These are phyloP conservation scores for Gambusia holbrooki DNA, from an alignment of 2,113 vertebrate species.

Conservation along the genomic window DNA sequence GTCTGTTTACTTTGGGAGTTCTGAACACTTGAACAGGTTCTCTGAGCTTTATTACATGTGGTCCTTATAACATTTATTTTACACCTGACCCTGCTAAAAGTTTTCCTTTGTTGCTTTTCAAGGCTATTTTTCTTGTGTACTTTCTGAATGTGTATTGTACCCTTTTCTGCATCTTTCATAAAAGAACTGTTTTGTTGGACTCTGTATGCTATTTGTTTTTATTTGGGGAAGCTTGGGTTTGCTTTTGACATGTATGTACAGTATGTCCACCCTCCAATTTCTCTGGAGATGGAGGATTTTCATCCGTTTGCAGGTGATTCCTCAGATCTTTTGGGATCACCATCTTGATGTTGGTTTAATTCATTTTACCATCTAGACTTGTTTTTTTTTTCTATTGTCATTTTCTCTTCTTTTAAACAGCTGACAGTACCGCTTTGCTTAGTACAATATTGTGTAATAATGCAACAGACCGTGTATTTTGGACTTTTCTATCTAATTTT, in stretches of 20 bases:
- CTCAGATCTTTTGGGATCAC: background rate
- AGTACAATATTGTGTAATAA: background rate
- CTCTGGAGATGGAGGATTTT: background rate
- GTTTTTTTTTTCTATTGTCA: background rate
- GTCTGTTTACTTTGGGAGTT: slow-evolving; percentile 22
- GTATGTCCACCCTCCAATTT: background rate
- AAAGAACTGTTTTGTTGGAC: slow-evolving; percentile 17
- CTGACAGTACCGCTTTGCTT: background rate
- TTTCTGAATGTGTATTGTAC: slow-evolving; percentile 27
- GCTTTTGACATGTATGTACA: slow-evolving; percentile 17
- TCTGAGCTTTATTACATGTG: slow-evolving; percentile 6
- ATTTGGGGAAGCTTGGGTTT: background rate
- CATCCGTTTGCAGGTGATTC: background rate
- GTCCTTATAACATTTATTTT: slow-evolving; percentile 9
- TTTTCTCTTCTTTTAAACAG: background rate
- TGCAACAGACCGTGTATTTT: background rate
- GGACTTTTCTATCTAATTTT: background rate
- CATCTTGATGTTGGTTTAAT: background rate
- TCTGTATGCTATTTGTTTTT: background rate
- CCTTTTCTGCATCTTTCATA: slow-evolving; percentile 27
- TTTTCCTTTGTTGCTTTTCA: slow-evolving; percentile 31
- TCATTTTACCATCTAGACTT: background rate
- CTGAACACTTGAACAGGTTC: slow-evolving; percentile 55
- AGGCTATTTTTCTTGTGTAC: slow-evolving; percentile 21
- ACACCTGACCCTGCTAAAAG: slow-evolving; percentile 18